A percentile compares a stretch with the other conserved stretches of the same genome.
Conservation (phyloP, 2,113 vertebrate species). For the Hymenochirus boettgeri region DNA sequence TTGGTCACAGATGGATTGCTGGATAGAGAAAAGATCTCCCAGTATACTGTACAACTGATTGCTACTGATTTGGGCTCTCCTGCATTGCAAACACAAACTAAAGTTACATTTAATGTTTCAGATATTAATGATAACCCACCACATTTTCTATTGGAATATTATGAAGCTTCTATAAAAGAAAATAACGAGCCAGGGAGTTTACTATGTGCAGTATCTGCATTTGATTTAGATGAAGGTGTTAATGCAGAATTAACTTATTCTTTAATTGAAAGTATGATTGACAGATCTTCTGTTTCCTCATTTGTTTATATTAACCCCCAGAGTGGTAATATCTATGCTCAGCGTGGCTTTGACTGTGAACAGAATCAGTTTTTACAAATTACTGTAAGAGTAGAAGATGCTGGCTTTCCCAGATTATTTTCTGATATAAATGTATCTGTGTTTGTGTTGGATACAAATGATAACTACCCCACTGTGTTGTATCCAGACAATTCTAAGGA, state of each 20-base stretch:
- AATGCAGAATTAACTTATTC: constrained; percentile 55
- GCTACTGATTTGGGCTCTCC: constrained; percentile 51
- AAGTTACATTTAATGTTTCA: constrained; percentile 46
- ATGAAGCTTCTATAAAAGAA: constrained; percentile 48
- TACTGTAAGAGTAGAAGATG: constrained; percentile 53
- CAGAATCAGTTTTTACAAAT: constrained; percentile 53
- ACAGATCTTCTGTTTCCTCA: constrained; percentile 48
- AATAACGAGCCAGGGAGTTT: constrained; percentile 46
- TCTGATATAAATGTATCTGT: constrained; percentile 26
- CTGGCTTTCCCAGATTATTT: constrained; percentile 45
- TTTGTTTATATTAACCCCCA: constrained; percentile 56
- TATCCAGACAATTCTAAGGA: constrained; percentile 42
- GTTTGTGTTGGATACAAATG: constrained; percentile 48
- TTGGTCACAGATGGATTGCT: constrained; percentile 49
- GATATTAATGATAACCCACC: constrained; percentile 64
- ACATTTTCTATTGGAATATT: constrained; percentile 45
- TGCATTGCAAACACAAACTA: constrained; percentile 44
- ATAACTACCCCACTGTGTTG: constrained; percentile 40
- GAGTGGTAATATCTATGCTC: constrained; percentile 51
- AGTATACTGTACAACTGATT: constrained; percentile 49
- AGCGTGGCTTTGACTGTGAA: constrained; percentile 60
- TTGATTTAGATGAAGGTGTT: constrained; percentile 52
- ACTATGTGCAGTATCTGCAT: constrained; percentile 47
- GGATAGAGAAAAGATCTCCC: constrained; percentile 49
- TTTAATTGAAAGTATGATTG: constrained; percentile 46